Evolutionary conservation across 2,113 vertebrate species (phyloP).

Genomic region (Gyps fulvus): DNA sequence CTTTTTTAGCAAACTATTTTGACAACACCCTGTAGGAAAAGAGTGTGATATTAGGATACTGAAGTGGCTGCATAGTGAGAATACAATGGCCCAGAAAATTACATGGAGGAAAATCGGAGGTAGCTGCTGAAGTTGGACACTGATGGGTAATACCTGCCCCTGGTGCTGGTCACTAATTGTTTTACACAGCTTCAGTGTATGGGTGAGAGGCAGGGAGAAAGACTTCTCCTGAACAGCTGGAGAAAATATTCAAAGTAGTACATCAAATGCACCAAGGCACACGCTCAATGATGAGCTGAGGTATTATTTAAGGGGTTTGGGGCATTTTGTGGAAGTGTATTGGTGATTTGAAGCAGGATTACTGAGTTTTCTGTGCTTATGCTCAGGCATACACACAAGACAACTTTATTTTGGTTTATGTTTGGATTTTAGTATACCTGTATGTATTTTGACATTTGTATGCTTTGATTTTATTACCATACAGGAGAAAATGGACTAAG

Average conservation of each 20-base stretch:
- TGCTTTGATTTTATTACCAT: background rate
- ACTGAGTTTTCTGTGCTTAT: background rate
- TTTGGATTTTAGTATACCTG: background rate
- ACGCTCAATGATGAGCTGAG: accelerated
- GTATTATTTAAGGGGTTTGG: background rate
- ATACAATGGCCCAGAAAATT: background rate
- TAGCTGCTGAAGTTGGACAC: background rate
- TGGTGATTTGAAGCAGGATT: background rate
- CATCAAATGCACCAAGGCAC: background rate
- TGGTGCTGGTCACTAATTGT: background rate
- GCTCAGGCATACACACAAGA: background rate
- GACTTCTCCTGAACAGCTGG: background rate
- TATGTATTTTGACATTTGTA: background rate
- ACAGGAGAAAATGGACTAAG: background rate
- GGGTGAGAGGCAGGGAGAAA: background rate
- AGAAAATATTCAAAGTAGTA: background rate
- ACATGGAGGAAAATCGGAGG: accelerated
- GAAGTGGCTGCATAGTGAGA: background rate
- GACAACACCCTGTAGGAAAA: background rate
- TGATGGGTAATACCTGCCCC: background rate
- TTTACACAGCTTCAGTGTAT: background rate
- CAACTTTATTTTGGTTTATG: background rate
- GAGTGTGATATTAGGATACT: background rate
- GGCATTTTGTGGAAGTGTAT: background rate
- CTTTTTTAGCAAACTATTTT: background rate